Evolutionary conservation across 2,797 vertebrate genomes (phyloP).

Genomic region (Propithecus perrieri): DNA sequence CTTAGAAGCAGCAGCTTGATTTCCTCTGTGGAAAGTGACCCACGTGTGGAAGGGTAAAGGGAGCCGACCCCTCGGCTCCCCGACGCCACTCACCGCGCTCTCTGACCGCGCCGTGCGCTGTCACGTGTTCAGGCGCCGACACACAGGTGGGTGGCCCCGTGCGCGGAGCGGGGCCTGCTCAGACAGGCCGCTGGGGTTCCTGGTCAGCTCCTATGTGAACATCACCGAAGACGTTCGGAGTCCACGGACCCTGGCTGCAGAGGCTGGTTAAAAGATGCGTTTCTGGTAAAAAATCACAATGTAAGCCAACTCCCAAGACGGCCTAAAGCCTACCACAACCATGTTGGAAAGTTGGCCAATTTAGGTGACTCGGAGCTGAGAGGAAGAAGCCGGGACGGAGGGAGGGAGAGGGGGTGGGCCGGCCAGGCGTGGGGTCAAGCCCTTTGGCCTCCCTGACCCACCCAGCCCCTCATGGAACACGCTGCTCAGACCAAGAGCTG

Average conservation of each 20-base stretch:
- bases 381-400: neutral
- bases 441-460: too few species aligned
- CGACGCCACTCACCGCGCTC: neutral
- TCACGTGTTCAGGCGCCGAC: neutral
- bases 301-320: neutral
- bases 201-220: neutral
- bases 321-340: neutral
- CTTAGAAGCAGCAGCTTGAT: neutral
- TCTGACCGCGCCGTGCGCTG: neutral
- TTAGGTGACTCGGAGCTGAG: too few species aligned
- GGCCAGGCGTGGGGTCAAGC: accelerated
- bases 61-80: too few species aligned
- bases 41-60: neutral
- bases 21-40: neutral
- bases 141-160: accelerated
- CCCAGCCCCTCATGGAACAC: accelerated
- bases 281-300: neutral
- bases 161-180: too few species aligned
- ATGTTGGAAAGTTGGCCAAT: neutral
- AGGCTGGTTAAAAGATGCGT: neutral
- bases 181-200: neutral
- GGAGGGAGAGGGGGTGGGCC: neutral
- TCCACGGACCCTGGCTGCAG: neutral
- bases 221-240: neutral
- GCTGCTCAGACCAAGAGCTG: neutral